Evolutionary conservation across 53 echinoderm and acorn worm genomes (phyloP).

Genomic region (Echinometra lucunter): DNA sequence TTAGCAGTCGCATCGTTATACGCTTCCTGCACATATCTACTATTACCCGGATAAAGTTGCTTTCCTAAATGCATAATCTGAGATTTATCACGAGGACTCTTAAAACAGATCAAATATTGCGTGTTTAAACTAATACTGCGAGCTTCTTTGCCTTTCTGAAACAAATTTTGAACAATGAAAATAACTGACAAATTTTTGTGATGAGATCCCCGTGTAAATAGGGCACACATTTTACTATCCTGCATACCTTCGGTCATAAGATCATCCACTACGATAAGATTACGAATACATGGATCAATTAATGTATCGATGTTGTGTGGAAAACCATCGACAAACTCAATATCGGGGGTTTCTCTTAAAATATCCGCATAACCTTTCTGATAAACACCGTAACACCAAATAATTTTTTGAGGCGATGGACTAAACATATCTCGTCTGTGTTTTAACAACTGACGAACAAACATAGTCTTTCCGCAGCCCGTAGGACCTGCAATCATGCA

Average conservation of each 20-base stretch:
- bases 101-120: conserved; percentile 75
- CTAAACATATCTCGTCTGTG: conserved; percentile 34
- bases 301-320: conserved; percentile 56
- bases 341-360: conserved; percentile 50
- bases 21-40: conserved; percentile 8
- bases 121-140: conserved; percentile 69
- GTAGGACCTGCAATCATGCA: conserved; percentile 66
- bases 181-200: conserved; percentile 70
- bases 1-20: conserved; percentile 56
- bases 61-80: conserved; percentile 51
- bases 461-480: conserved; percentile 62
- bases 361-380: conserved; percentile 64
- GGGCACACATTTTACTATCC: conserved; percentile 49
- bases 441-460: conserved; percentile 64
- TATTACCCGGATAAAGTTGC: conserved; percentile 51
- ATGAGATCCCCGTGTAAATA: conserved; percentile 71
- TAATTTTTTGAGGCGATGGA: conserved; percentile 54
- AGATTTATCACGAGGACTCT: conserved; percentile 65
- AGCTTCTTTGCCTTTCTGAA: conserved; percentile 61
- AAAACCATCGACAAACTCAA: conserved; percentile 74
- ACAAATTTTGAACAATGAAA: conserved; percentile 74
- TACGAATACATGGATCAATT: conserved; percentile 60
- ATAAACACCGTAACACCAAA: conserved; percentile 78
- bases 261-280: conserved; percentile 72
- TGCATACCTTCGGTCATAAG: conserved; percentile 64